Evolutionary conservation across 1,140 invertebrate genomes (phyloP), one percentile per base, ranked within the genome.

Genomic region (Nephila pilipes): DNA sequence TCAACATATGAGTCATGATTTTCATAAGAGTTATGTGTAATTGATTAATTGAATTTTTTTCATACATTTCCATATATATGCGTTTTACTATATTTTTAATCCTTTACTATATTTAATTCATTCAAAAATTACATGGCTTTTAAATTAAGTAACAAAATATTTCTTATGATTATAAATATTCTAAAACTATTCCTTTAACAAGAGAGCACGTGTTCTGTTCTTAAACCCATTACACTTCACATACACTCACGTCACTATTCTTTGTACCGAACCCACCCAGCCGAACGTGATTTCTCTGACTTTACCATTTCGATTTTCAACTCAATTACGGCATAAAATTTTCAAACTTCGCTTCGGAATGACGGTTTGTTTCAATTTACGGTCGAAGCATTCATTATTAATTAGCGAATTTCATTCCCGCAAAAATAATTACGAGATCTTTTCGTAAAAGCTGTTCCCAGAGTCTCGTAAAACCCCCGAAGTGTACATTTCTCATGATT

Each of bases 401-500:
- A 92, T 92, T 92, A 92, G 90, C 36, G 46, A 92, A 92, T 85
- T 92, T 92, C 81, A 85, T 92, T 75, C 90, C 58, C 80, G 80
- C 90, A 85, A 85, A 92, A 92, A 92, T 92, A 92, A 92, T 92
- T 92, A 85, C 90, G 58, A 69, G 79, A 69, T 85, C 90, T 25
- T 81, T 92, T 85, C 81, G 90, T 85, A 90, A 90, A 90, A 90
- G 88, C 88, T 90, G 88, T 81, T 90, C 75, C 87, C 12, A n/a
- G 83, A 58, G 25, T 60, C 83, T 81, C 87, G 55, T 79, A 83
- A 90, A 90, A 90, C 80, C 60, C 81, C 90, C 29, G 81, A 92
- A 92, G 90, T 92, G 90, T 92, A 92, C 90, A 92, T 85, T 69
- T 63, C 90, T 92, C 90, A 92, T 92, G 90, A 92, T 92, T 92